Conservation (phyloP, 2,797 vertebrate genomes). For the Sphenopsis melanotis region DNA sequence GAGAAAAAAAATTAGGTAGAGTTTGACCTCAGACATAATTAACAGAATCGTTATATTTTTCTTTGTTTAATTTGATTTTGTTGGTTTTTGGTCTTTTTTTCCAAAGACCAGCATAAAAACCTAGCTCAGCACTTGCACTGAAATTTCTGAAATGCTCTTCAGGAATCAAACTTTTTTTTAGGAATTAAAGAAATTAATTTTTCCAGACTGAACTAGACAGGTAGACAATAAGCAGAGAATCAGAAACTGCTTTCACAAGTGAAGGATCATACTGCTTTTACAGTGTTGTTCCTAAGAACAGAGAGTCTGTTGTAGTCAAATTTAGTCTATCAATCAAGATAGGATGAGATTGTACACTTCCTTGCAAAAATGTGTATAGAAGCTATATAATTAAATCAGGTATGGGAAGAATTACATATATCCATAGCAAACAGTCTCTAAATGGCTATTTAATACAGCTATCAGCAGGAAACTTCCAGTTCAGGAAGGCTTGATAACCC, state of each 20-base stretch:
- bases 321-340: background rate
- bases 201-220: background rate
- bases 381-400: background rate
- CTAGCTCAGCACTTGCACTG: background rate
- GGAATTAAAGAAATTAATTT: background rate
- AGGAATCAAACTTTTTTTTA: background rate
- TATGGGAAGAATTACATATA: background rate
- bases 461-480: background rate
- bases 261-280: background rate
- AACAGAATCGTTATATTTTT: background rate
- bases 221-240: background rate
- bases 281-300: rapidly evolving
- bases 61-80: background rate
- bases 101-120: background rate
- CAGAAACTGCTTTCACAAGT: background rate
- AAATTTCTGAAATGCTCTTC: background rate
- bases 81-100: background rate
- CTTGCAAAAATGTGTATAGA: background rate
- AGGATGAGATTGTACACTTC: background rate
- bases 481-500: background rate
- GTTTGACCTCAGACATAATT: background rate
- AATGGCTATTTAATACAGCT: background rate
- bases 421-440: background rate
- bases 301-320: background rate
- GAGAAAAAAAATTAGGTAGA: background rate